phyloP scores from a whole-genome alignment of 2,888 invertebrate species.

The Mimumesa dahlbomi region DNA sequence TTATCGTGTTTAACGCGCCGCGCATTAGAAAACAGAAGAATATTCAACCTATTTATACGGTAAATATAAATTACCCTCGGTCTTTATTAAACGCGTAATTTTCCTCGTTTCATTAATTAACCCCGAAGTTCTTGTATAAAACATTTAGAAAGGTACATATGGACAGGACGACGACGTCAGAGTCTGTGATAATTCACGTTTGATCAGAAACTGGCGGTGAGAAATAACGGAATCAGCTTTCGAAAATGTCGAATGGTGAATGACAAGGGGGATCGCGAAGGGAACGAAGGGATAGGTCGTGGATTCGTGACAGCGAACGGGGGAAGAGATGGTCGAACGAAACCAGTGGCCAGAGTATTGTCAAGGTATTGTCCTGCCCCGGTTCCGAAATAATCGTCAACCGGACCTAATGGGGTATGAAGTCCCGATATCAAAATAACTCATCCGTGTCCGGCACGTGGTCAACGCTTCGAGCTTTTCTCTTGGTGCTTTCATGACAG shows the following conservation, averaged over 20 bases:
- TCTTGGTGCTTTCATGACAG: constrained; percentile 30
- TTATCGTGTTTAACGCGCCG: too few relatives aligned
- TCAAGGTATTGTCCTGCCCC: constrained; percentile 75
- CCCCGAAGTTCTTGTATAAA: too few relatives aligned
- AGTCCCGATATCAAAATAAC: constrained; percentile 78
- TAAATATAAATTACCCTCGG: too few relatives aligned
- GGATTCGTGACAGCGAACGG: constrained; percentile 16
- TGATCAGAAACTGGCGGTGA: too few relatives aligned
- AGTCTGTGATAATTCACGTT: too few relatives aligned
- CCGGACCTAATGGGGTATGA: constrained; percentile 77
- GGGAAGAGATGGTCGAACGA: constrained; percentile 46
- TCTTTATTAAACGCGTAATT: too few relatives aligned
- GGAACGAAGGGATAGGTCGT: constrained; percentile 1
- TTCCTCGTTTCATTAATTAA: too few relatives aligned
- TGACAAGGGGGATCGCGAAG: not conserved
- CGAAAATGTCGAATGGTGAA: not conserved
- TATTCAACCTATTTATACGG: too few relatives aligned
- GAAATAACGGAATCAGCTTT: too few relatives aligned
- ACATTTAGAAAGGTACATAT: too few relatives aligned
- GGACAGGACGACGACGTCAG: too few relatives aligned
- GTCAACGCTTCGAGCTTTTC: constrained; percentile 57
- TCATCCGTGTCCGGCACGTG: constrained; percentile 68
- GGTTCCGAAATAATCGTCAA: constrained; percentile 75
- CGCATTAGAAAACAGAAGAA: too few relatives aligned
- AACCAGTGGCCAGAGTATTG: constrained; percentile 73